phyloP scores from a whole-genome alignment of 37 sponge, comb jelly and placozoan species.

The Hexactinellida sp. region DNA sequence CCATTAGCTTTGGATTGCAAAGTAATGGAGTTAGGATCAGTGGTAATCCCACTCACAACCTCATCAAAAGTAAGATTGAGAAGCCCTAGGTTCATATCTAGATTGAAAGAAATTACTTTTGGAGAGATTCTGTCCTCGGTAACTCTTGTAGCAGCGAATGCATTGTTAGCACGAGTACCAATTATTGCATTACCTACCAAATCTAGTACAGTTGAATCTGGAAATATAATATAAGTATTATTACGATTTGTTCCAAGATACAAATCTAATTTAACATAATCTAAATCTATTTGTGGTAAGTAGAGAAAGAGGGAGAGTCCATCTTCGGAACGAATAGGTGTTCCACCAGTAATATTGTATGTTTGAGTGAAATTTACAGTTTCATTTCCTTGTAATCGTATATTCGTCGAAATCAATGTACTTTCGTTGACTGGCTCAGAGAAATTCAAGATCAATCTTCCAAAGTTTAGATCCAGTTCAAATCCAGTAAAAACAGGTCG shows the following conservation, averaged over 20 bases:
- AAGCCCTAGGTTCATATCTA: constrained; percentile 53
- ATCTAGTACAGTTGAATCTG: neutral
- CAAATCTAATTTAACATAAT: neutral
- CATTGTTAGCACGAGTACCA: neutral
- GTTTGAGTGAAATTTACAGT: neutral
- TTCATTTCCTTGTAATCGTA: neutral
- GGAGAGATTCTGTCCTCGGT: constrained; percentile 35
- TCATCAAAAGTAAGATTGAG: constrained; percentile 74
- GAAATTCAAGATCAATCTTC: constrained; percentile 45
- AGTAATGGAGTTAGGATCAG: constrained; percentile 40
- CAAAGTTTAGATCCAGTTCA: constrained; percentile 51
- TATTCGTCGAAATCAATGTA: constrained; percentile 15
- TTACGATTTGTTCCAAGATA: neutral
- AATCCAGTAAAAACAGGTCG: constrained; percentile 44
- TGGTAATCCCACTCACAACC: constrained; percentile 34
- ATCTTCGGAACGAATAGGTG: neutral
- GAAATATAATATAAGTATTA: constrained; percentile 14
- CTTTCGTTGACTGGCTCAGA: constrained; percentile 42
- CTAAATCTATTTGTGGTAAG: neutral
- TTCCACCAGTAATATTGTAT: neutral
- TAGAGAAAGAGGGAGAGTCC: neutral
- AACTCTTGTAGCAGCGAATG: constrained; percentile 14
- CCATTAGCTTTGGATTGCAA: constrained; percentile 36
- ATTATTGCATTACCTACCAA: neutral
- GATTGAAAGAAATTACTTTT: constrained; percentile 36